phyloP scores from a whole-genome alignment of 2,888 invertebrate genomes.

The Morinoia aosen region DNA sequence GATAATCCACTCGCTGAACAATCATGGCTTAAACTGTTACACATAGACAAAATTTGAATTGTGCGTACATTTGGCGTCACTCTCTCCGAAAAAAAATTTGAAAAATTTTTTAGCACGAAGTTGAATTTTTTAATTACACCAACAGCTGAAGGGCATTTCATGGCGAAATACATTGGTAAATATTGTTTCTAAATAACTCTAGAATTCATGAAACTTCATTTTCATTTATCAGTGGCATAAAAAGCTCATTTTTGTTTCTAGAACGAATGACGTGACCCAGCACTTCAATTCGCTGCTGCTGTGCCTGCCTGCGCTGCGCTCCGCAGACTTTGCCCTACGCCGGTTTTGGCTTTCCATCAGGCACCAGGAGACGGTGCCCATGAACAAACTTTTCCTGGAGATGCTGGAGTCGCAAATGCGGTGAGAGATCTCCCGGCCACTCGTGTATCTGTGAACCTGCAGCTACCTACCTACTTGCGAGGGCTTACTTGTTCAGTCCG shows the following conservation, averaged over 20 bases:
- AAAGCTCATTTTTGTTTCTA: background rate
- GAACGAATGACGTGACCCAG: slow-evolving; percentile 70
- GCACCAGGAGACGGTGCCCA: slow-evolving; percentile 88
- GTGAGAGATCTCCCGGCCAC: background rate
- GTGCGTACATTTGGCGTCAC: no score
- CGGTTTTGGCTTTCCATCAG: slow-evolving; percentile 92
- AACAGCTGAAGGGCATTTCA: background rate
- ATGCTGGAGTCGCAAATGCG: slow-evolving; percentile 86
- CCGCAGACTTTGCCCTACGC: slow-evolving; percentile 89
- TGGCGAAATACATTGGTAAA: background rate
- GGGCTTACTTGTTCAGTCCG: background rate
- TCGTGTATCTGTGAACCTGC: background rate
- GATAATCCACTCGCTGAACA: no score
- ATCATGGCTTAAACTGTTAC: no score
- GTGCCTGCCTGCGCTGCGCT: slow-evolving; percentile 88
- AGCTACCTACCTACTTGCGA: background rate
- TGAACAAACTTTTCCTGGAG: slow-evolving; percentile 97
- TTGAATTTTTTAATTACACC: no score
- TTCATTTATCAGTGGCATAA: background rate
- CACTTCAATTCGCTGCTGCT: slow-evolving; percentile 90
- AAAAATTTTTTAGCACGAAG: no score
- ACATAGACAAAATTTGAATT: no score
- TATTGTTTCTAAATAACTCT: background rate
- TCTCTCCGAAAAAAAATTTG: no score
- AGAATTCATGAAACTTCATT: background rate